These are phyloP conservation scores for Tachycineta bicolor DNA, from an alignment of 2,113 vertebrate species.

Conservation along the genomic window DNA sequence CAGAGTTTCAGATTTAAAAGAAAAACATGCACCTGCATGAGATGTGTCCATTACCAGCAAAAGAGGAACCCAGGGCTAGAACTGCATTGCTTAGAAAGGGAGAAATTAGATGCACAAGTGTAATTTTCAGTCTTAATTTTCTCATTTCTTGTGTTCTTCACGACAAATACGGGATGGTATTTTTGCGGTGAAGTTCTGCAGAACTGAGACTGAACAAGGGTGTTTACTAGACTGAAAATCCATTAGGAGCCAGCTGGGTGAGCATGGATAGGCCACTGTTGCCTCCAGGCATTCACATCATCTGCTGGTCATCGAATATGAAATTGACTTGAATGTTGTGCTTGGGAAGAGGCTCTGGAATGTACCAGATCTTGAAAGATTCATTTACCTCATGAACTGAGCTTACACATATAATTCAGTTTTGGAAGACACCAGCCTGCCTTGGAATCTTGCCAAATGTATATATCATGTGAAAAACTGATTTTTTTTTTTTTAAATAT, in stretches of 20 bases:
- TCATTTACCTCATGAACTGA: background rate
- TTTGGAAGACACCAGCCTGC: background rate
- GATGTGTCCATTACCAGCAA: background rate
- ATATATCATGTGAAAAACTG: background rate
- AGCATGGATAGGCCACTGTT: background rate
- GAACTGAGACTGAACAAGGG: background rate
- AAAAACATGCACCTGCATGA: background rate
- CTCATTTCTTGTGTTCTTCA: background rate
- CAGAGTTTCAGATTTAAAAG: background rate
- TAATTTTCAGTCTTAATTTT: background rate
- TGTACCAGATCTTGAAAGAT: background rate
- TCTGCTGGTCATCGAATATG: background rate
- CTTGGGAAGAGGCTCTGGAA: background rate
- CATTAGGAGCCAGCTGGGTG: background rate
- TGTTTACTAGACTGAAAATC: background rate
- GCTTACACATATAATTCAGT: background rate
- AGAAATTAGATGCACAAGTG: background rate
- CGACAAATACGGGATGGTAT: background rate
- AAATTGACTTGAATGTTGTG: background rate
- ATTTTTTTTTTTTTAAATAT: too few relatives aligned
- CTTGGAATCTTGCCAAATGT: background rate
- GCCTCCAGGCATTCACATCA: background rate
- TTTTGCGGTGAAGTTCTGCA: background rate
- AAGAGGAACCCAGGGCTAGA: background rate
- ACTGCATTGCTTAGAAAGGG: background rate